Percentiles rank a stretch among this genome's conserved stretches.
These are phyloP conservation scores for Calameuta idolon DNA, from an alignment of 2,888 invertebrate species.

Conservation along the genomic window DNA sequence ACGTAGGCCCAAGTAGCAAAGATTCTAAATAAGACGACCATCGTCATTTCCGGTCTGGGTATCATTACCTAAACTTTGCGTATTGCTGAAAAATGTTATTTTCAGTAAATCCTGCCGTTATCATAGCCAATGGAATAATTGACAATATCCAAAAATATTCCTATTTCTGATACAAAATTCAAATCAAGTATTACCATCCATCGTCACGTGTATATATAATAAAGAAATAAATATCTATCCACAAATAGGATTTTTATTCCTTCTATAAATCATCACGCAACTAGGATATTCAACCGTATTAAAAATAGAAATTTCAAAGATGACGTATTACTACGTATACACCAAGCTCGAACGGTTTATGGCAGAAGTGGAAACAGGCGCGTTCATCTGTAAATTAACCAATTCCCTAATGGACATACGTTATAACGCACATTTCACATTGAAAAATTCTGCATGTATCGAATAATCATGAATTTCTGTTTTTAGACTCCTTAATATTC, in stretches of 20 bases:
- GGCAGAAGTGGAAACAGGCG: not conserved
- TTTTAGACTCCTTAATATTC: not conserved
- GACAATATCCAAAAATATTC: no score
- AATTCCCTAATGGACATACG: conserved; percentile 3
- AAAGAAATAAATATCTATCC: not conserved
- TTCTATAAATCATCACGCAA: not conserved
- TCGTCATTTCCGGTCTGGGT: not conserved
- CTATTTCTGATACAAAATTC: no score
- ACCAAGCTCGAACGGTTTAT: not conserved
- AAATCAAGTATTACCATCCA: not conserved
- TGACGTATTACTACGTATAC: not conserved
- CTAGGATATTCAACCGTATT: not conserved
- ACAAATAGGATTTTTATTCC: not conserved
- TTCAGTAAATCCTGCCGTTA: not conserved
- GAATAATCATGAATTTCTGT: not conserved
- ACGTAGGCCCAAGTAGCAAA: not conserved
- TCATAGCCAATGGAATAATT: not conserved
- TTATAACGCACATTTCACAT: not conserved
- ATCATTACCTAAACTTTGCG: not conserved
- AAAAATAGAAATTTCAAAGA: not conserved
- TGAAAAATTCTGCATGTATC: not conserved
- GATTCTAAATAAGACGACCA: not conserved
- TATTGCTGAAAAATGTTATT: not conserved
- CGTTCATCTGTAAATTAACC: not conserved
- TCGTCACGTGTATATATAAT: not conserved